phyloP scores from a whole-genome alignment of 2,888 invertebrate species.

The Chloromyia formosa region DNA sequence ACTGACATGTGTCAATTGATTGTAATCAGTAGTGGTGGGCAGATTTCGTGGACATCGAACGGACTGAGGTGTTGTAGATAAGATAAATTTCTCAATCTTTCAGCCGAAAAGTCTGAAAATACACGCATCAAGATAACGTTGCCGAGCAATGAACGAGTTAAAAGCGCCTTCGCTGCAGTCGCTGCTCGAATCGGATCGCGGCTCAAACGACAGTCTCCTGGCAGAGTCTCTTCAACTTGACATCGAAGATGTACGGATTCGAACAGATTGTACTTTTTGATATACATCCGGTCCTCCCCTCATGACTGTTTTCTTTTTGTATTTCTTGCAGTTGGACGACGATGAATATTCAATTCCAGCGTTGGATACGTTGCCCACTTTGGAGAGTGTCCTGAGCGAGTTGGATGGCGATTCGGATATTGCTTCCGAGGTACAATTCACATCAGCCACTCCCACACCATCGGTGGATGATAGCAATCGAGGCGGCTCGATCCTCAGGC shows the following conservation, averaged over 20 bases:
- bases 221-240: slow-evolving; percentile 70
- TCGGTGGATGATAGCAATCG: slow-evolving; percentile 60
- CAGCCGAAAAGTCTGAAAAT: too few relatives aligned
- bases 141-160: slow-evolving; percentile 48
- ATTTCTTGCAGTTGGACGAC: slow-evolving; percentile 73
- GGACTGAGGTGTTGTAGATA: too few relatives aligned
- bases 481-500: slow-evolving; percentile 75
- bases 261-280: slow-evolving; percentile 22
- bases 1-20: too few relatives aligned
- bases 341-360: slow-evolving; percentile 82
- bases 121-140: too few relatives aligned
- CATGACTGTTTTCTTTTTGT: not conserved
- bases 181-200: slow-evolving; percentile 69
- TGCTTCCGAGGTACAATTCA: slow-evolving; percentile 61
- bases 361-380: slow-evolving; percentile 77
- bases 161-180: slow-evolving; percentile 66
- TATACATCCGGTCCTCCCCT: not conserved
- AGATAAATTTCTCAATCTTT: too few relatives aligned
- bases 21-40: too few relatives aligned
- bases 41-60: too few relatives aligned
- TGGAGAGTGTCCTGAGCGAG: slow-evolving; percentile 85
- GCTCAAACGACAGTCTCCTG: slow-evolving; percentile 73
- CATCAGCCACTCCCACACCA: slow-evolving; percentile 63
- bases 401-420: slow-evolving; percentile 73
- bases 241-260: slow-evolving; percentile 71